Evolutionary conservation across 2,797 vertebrate species (phyloP), one percentile per base, ranked within the genome.

Genomic region (Coregonus ussuriensis): DNA sequence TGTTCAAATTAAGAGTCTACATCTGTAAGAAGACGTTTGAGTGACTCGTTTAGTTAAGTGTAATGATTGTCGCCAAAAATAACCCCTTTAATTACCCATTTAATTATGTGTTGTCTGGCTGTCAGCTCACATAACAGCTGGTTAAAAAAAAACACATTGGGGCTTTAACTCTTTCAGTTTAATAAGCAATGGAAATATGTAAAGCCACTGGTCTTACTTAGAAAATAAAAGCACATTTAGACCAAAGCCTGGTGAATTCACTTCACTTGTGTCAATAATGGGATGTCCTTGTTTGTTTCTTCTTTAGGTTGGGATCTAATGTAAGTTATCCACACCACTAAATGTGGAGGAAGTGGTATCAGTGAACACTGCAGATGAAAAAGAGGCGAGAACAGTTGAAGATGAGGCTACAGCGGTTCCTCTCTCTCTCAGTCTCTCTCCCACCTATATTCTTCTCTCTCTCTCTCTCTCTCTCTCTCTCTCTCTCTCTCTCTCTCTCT

Each of bases 381-480:
- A 21, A 59, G 7, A n/a, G 6, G 56, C 6, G 2, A 59, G 18
- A 21, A 59, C 56, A 0, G 59, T 25, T 13, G 7, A 25, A 63
- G 59, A 63, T 14, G 18, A 47, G 41, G 41, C 41, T 47, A 47
- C 41, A 47, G 41, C 41, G 2, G 41, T 11, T 47, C 16, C 4
- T n/a, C 0, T 5, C 16, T 56, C 16, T n/a, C 54, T n/a, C 16
- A 6, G 16, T 6, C 54, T 56, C 14, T 56, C 0, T 4, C 4
- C 6, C 54, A 6, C 54, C 18, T 16, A 25, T 25, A 25, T 25
- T 25, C 25, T 1, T 56, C 54, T 56, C 54, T n/a, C 54, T 1
- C 16, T 52, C 4, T 72, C 71, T 37, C 76, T 14, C 6, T 31
- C 74, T 51, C 75, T 73, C 41, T 59, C 70, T 67, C 54, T n/a